Evolutionary conservation across 2,113 vertebrate genomes (phyloP), one percentile per base, ranked within the genome.

Genomic region (Myiopsitta monachus): DNA sequence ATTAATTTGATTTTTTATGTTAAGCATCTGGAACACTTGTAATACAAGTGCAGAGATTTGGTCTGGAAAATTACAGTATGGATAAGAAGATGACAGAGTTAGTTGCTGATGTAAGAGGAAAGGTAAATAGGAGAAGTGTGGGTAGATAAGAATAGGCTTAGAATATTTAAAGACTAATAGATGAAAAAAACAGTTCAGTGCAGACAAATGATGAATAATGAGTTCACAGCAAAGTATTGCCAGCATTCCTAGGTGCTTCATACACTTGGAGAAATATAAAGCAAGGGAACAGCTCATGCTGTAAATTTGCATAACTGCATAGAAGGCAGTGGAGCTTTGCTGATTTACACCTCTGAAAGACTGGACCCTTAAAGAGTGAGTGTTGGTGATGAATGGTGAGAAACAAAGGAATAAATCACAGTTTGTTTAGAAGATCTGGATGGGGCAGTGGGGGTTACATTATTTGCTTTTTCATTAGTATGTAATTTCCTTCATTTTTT

Each of bases 1-100:
- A 94, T 92, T 97, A 95, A 96, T 91, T 96, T 93, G 47, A 78
- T 85, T 94, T 78, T 94, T 59, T 88, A 85, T 94, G 93, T 96
- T 96, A 97, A 96, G 82, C 75, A 85, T 92, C 69, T 92, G 83
- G 72, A 97, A 95, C 76, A 91, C 80, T 95, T 97, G 83, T 96
- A 90, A 92, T 92, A 97, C 94, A 72, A 93, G 73, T 70, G 66
- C 96, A 93, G 92, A 87, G 94, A 86, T 97, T 95, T 96, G 85
- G 82, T 83, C 61, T 97, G 89, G 79, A 93, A 97, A 91, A 97
- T 97, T 97, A 93, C 66, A 95, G 41, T 92, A 36, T 47, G 95
- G 86, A 94, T 92, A 94, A 95, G 82, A 82, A 76, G 92, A 94
- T 5, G 43, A 95, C 61, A 95, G 76, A 93, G 61, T 55, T 55